Base-by-base conservation (phyloP, 2,888 invertebrate species). In the Sericinus montela region DNA sequence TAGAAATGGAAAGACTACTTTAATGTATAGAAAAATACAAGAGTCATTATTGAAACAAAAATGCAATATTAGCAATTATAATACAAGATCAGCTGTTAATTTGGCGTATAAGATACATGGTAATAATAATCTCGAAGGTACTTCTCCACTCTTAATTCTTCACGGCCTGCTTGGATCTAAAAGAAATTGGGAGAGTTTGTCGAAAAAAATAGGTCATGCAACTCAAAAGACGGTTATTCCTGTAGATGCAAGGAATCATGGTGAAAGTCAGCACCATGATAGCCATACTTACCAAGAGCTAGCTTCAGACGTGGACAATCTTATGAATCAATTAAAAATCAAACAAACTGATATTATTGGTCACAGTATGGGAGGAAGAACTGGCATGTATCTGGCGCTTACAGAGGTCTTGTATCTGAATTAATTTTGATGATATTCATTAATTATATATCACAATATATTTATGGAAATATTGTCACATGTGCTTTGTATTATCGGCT, bases 311-410 rank as follows among this genome's bases (percentile, higher is more conserved):
- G 67, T 97, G 10, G 76, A 84, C 1, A 67, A 83, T 10, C 85
- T 95, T 19, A 78, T 94, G 62, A 75, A 89, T 48, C 89, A 91
- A 52, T 72, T 92, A 29, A 69, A 82, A 0, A 81, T 94, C 9
- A 63, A 81, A 1, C 91, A 91, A 69, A 90, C 91, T 0, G 74
- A 91, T 29, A 63, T 96, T 16, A 77, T 98, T 64, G 97, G 98
- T 0, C 98, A 98, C 73, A 96, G 97, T 58, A 96, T 98, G 96
- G 97, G 97, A 10, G 98, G 97, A n/a, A 91, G 96, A 49, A 91
- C 94, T 1, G 93, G 92, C 60, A 97, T 97, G 97, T 88, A 91
- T 34, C 85, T 94, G 38, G 94, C 97, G 4, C 79, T 97, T 32
- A 88, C 86, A 7, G 60, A 75, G 76, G 79, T 77, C n/a, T n/a